Evolutionary conservation across 2,113 vertebrate species (phyloP).

Genomic region (Epinephelus fuscoguttatus): DNA sequence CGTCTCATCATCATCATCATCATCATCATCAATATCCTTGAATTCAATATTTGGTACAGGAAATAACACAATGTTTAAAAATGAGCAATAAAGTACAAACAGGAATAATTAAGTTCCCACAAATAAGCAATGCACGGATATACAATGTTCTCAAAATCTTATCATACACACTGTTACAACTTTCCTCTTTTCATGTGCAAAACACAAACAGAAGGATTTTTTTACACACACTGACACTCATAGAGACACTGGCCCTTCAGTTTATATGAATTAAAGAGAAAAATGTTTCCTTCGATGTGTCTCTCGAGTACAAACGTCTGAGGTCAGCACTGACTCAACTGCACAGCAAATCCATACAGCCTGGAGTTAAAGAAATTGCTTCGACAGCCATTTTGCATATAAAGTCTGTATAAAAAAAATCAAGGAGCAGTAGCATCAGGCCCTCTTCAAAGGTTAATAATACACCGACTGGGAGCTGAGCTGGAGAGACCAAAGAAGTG

Average conservation of each 20-base stretch:
- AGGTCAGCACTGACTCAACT: slow-evolving; percentile 60
- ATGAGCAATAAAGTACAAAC: slow-evolving; percentile 65
- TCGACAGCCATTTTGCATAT: slow-evolving; percentile 77
- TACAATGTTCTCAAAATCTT: slow-evolving; percentile 63
- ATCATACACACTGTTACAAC: slow-evolving; percentile 53
- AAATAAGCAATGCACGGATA: slow-evolving; percentile 68
- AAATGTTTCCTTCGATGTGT: slow-evolving; percentile 50
- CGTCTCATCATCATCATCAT: slow-evolving; percentile 29
- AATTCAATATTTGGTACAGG: slow-evolving; percentile 74
- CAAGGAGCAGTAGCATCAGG: slow-evolving; percentile 53
- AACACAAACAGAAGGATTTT: slow-evolving; percentile 52
- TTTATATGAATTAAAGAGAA: slow-evolving; percentile 49
- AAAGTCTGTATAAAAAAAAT: slow-evolving; percentile 74
- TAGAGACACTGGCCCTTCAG: slow-evolving; percentile 63
- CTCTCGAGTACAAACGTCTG: slow-evolving; percentile 60
- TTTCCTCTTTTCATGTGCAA: slow-evolving; percentile 66
- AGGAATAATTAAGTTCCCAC: slow-evolving; percentile 62
- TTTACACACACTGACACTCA: slow-evolving; percentile 48
- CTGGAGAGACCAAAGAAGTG: slow-evolving; percentile 48
- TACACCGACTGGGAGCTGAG: slow-evolving; percentile 50
- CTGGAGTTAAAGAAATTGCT: slow-evolving; percentile 55
- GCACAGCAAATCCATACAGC: slow-evolving; percentile 49
- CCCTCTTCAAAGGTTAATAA: slow-evolving; percentile 46
- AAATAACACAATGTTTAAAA: slow-evolving; percentile 67
- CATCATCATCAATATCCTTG: slow-evolving; percentile 43